phyloP scores from a whole-genome alignment of 2,113 vertebrate species.

The Centropus bengalensis region DNA sequence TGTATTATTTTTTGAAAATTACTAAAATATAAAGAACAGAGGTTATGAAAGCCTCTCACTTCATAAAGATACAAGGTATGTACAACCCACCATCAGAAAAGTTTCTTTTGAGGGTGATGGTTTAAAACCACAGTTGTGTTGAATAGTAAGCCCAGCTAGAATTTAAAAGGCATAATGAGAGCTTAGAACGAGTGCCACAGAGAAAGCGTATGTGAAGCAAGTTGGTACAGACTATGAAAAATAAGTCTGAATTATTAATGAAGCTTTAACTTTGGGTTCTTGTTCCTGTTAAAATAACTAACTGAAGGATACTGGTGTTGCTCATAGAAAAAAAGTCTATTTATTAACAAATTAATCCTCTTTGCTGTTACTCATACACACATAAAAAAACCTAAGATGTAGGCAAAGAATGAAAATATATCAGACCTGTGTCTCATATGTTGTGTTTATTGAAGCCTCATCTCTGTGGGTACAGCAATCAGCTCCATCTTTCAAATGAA shows the following conservation, averaged over 20 bases:
- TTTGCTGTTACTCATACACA: neutral
- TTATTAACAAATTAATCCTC: neutral
- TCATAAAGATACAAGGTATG: neutral
- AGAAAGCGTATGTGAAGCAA: neutral
- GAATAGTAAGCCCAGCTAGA: neutral
- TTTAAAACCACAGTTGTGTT: neutral
- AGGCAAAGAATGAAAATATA: neutral
- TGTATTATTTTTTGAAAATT: neutral
- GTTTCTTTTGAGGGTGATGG: neutral
- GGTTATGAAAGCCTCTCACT: neutral
- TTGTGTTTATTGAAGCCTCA: constrained; percentile 1
- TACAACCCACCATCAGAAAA: neutral
- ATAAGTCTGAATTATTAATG: neutral
- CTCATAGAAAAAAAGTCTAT: neutral
- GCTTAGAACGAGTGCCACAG: neutral
- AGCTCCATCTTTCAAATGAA: neutral
- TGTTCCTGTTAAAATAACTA: neutral
- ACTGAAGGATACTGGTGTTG: neutral
- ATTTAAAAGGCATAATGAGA: neutral
- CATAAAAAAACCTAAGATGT: neutral
- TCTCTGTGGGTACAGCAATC: neutral
- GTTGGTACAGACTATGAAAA: neutral
- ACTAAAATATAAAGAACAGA: neutral
- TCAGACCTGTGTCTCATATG: neutral
- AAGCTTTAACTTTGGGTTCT: neutral